Base-by-base conservation (phyloP, 2,113 vertebrate genomes). In the Saguinus midas region DNA sequence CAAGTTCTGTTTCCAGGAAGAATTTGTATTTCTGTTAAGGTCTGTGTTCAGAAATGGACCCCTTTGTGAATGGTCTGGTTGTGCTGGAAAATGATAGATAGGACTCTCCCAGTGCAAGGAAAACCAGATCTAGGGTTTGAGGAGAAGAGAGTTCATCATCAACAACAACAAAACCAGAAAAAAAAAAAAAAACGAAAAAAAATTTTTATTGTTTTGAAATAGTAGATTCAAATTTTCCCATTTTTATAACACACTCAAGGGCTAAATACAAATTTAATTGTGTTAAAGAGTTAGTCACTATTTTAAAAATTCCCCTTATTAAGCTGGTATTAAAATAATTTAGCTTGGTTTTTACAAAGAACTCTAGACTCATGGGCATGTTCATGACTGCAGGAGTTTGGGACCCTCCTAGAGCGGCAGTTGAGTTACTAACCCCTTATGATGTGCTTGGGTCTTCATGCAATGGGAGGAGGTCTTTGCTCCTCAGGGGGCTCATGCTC, bases 1-100 rank as follows among this genome's bases (percentile, higher is more conserved):
- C 73, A 70, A 83, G 87, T 96, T 88, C 87, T 6, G 80, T 43
- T 97, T 98, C 97, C 97, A 97, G 95, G 94, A 96, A 95, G 81
- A 70, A 78, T 61, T 29, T 66, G 29, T 84, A 70, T 93, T 95
- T 93, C 80, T 81, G 61, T 87, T 94, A 83, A 58, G 45, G 68
- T 70, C 68, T 96, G 7, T 91, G 97, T 97, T 92, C 88, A 86
- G 86, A 94, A 90, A 68, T 0, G 20, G 37, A 76, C 70, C 55
- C 45, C 25, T 86, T 93, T 86, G 32, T 89, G 95, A 97, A 91
- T 66, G 93, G n/a, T 5, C 52, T 81, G 29, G n/a, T 32, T 94
- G 78, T 92, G 43, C 23, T 70, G 66, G 29, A 79, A 11, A 52
- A n/a, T 94, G 87, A 92, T 83, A 64, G 25, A 61, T 5, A 79